These are phyloP conservation scores for Parnassius glacialis DNA, from an alignment of 2,888 invertebrate genomes.

Conservation along the genomic window DNA sequence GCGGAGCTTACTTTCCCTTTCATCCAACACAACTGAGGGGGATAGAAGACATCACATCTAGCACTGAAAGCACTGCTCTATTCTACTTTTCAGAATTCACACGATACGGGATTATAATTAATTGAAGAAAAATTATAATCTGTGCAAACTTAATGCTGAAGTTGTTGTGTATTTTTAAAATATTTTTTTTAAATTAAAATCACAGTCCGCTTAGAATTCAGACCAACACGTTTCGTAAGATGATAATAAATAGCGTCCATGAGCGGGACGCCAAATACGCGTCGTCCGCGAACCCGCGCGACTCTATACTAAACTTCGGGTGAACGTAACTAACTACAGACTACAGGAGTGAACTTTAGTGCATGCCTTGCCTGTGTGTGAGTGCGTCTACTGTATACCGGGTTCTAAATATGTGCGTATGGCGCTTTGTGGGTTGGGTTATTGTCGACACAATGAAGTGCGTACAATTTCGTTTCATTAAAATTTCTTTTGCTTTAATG, in stretches of 20 bases:
- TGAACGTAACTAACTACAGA: constrained; percentile 45
- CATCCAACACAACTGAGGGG: constrained; percentile 59
- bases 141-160: constrained; percentile 3
- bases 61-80: constrained; percentile 72
- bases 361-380: constrained; percentile 51
- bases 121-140: background rate
- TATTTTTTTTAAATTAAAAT: constrained; percentile 40
- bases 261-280: constrained; percentile 54
- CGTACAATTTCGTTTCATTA: constrained; percentile 61
- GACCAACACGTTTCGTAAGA: constrained; percentile 57
- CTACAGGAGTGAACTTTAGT: constrained; percentile 51
- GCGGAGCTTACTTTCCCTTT: constrained; percentile 70
- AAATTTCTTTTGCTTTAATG: constrained; percentile 57
- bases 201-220: constrained; percentile 43
- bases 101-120: constrained; percentile 42
- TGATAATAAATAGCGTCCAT: constrained; percentile 55
- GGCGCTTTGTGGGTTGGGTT: constrained; percentile 61
- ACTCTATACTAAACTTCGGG: constrained; percentile 55
- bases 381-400: constrained; percentile 40
- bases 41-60: constrained; percentile 58
- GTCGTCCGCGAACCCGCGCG: constrained; percentile 69
- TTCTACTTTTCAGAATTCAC: constrained; percentile 64
- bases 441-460: constrained; percentile 64
- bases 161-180: constrained; percentile 4
- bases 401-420: constrained; percentile 41